Conservation (phyloP, 2,113 vertebrate species). For the Colossoma macropomum region DNA sequence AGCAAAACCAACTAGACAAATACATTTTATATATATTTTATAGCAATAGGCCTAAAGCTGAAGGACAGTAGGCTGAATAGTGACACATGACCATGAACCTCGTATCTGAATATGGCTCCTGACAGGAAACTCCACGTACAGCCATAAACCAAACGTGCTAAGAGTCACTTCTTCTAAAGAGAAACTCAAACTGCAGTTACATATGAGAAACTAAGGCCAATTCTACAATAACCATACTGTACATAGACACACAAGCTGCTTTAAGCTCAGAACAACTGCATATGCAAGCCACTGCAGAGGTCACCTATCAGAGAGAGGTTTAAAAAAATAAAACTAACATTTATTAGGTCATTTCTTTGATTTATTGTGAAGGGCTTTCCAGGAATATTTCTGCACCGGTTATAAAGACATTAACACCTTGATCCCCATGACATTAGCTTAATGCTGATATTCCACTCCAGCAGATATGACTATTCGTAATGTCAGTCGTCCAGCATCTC, state of each 20-base stretch:
- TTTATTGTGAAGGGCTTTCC: constrained; percentile 70
- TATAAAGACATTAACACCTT: constrained; percentile 75
- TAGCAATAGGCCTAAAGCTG: too few species aligned
- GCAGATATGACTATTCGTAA: constrained; percentile 53
- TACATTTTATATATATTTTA: too few species aligned
- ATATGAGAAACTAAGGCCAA: neutral
- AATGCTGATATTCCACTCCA: constrained; percentile 62
- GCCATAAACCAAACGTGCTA: neutral
- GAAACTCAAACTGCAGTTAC: neutral
- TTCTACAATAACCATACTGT: constrained; percentile 2
- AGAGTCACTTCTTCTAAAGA: neutral
- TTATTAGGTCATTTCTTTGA: constrained; percentile 74
- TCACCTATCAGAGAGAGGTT: constrained; percentile 55
- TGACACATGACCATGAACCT: too few species aligned
- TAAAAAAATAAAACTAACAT: constrained; percentile 70
- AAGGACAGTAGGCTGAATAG: too few species aligned
- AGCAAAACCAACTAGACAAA: too few species aligned
- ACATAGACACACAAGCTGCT: neutral
- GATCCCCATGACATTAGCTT: constrained; percentile 63
- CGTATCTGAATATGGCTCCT: too few species aligned
- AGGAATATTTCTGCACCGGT: constrained; percentile 72
- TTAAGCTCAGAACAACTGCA: constrained; percentile 36
- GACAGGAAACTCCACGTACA: neutral
- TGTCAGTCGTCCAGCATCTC: constrained; percentile 59
- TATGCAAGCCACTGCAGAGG: constrained; percentile 55